A percentile compares a stretch with the other conserved stretches of the same genome.
Conservation (phyloP, 2,888 invertebrate genomes). For the Morinoia aosen region DNA sequence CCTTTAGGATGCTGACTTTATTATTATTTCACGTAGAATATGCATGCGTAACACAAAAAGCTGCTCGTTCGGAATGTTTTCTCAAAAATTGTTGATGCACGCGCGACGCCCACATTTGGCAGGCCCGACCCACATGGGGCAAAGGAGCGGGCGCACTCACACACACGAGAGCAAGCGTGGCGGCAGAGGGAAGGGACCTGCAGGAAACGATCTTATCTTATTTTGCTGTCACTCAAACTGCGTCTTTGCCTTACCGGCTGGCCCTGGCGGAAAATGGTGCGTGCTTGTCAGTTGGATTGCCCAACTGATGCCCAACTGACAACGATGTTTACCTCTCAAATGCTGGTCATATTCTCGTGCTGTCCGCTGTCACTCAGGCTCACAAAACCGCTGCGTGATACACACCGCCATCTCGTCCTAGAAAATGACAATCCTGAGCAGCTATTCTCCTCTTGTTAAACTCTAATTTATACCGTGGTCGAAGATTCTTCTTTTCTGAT, state of each 20-base stretch:
- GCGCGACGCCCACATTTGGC: not conserved
- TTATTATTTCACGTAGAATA: no score
- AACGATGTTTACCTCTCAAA: conserved; percentile 38
- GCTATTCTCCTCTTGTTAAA: conserved; percentile 6
- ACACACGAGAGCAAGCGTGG: not conserved
- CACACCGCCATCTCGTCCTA: conserved; percentile 35
- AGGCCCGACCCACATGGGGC: not conserved
- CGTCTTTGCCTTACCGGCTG: conserved; percentile 27
- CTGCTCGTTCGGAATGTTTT: not conserved
- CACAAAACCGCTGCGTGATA: conserved; percentile 5
- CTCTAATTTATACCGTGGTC: conserved; percentile 9
- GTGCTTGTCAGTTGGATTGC: conserved; percentile 37
- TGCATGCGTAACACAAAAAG: no score
- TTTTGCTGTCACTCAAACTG: conserved; percentile 45
- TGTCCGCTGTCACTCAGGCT: conserved; percentile 47
- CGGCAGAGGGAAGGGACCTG: not conserved
- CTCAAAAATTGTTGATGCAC: not conserved
- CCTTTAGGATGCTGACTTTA: no score
- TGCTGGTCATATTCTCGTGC: conserved; percentile 30
- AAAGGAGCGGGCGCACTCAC: not conserved
- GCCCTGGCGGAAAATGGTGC: not conserved
- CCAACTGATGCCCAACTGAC: conserved; percentile 29
- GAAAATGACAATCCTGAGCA: conserved; percentile 18
- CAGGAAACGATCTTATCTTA: conserved; percentile 51
- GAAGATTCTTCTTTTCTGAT: not conserved